Conservation (phyloP, 2,113 vertebrate genomes). For the Gorilla gorilla region DNA sequence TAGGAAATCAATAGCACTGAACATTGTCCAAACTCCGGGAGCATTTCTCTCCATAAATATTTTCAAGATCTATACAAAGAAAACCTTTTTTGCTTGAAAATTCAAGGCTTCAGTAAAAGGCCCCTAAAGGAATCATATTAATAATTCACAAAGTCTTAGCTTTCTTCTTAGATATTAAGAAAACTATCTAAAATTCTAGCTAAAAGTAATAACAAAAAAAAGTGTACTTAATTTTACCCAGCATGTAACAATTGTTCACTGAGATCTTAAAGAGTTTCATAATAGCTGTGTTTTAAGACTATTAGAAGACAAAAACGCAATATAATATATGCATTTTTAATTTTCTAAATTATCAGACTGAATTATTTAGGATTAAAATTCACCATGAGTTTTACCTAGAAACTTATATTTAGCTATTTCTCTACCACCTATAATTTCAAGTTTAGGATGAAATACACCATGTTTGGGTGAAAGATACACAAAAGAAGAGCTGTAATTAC, state of each 20-base stretch:
- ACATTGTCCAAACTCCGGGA: background rate
- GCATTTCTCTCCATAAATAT: background rate
- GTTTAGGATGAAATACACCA: background rate
- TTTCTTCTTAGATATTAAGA: background rate
- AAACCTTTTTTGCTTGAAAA: background rate
- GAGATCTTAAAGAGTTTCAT: background rate
- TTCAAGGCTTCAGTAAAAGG: background rate
- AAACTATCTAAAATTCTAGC: background rate
- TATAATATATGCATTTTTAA: background rate
- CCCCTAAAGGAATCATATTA: background rate
- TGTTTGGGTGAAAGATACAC: background rate
- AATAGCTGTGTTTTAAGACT: background rate
- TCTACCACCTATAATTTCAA: background rate
- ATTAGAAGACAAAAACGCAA: background rate
- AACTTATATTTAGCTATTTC: background rate
- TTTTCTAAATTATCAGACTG: background rate
- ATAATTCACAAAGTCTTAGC: background rate
- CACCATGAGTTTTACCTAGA: background rate
- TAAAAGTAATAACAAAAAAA: background rate
- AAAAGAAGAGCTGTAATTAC: background rate
- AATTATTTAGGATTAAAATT: constrained; percentile 5
- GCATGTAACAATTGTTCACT: background rate
- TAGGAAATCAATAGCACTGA: background rate
- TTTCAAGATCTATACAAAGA: background rate
- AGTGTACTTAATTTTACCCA: background rate